Percentiles rank a stretch among this genome's conserved stretches.
phyloP scores from a whole-genome alignment of 2,797 vertebrate species.

The Lagorchestes hirsutus region DNA sequence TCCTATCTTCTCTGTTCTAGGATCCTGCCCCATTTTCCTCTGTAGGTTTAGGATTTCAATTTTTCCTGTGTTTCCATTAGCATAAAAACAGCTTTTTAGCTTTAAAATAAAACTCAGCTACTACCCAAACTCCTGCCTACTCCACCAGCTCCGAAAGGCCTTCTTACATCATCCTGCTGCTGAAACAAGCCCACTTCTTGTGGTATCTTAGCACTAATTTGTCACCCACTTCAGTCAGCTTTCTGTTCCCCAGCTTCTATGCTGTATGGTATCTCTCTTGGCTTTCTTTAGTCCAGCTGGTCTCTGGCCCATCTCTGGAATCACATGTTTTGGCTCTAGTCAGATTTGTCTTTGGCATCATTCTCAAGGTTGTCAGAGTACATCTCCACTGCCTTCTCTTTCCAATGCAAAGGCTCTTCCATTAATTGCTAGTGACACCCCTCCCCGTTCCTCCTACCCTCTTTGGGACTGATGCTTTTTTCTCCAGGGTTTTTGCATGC shows the following conservation, averaged over 20 bases:
- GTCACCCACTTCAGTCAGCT: constrained; percentile 53
- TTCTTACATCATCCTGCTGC: constrained; percentile 2
- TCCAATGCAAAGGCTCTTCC: constrained; percentile 37
- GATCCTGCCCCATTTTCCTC: neutral
- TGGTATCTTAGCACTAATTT: constrained; percentile 63
- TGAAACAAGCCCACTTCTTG: constrained; percentile 62
- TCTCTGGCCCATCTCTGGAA: constrained; percentile 23
- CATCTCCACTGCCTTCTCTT: constrained; percentile 30
- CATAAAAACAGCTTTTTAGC: neutral
- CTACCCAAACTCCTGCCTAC: neutral
- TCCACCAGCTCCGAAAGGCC: constrained; percentile 29
- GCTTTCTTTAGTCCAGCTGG: constrained; percentile 57
- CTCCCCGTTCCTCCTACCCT: neutral
- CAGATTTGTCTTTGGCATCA: constrained; percentile 5
- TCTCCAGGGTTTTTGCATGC: neutral
- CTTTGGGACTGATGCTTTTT: neutral
- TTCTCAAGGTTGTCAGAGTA: constrained; percentile 1
- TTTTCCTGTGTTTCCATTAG: neutral
- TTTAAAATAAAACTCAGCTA: neutral
- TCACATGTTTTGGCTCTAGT: constrained; percentile 53
- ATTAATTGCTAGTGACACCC: neutral
- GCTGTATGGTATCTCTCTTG: constrained; percentile 68
- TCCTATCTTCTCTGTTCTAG: constrained; percentile 18
- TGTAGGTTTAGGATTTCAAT: neutral
- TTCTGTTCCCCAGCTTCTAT: constrained; percentile 3